Conservation (phyloP, 2,113 vertebrate species). For the Ictalurus furcatus region DNA sequence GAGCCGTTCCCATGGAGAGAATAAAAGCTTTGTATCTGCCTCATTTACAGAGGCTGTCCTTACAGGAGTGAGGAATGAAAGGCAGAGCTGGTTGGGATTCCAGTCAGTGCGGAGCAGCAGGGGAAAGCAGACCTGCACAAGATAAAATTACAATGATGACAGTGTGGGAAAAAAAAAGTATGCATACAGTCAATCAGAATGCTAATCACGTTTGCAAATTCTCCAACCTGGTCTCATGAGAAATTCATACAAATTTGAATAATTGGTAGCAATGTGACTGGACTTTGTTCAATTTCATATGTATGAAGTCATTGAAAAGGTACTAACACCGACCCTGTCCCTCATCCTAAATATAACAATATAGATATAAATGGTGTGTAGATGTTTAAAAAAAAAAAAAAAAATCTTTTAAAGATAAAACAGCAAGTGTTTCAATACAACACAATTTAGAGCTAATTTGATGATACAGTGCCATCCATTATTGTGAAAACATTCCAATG, state of each 20-base stretch:
- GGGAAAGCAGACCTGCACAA: slow-evolving; percentile 5
- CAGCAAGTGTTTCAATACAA: neutral
- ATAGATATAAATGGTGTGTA: neutral
- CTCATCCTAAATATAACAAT: neutral
- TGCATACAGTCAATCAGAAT: neutral
- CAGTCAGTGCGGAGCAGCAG: slow-evolving; percentile 60
- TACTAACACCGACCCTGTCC: neutral
- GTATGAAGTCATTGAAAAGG: neutral
- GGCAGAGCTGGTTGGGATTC: slow-evolving; percentile 70
- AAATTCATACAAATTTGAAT: neutral
- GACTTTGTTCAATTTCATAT: neutral
- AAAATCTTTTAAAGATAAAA: neutral
- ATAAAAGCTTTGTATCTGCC: slow-evolving; percentile 66
- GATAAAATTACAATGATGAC: slow-evolving; percentile 38
- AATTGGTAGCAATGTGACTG: neutral
- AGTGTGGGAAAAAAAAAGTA: neutral
- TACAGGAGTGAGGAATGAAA: slow-evolving; percentile 61
- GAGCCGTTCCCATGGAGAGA: slow-evolving; percentile 68
- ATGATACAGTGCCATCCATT: neutral
- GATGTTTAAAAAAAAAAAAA: too few species aligned
- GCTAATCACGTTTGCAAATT: neutral
- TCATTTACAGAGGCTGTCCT: slow-evolving; percentile 58
- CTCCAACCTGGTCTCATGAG: neutral
- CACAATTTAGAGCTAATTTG: neutral
- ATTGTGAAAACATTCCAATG: neutral